Evolutionary conservation across 2,888 invertebrate genomes (phyloP), one percentile per base, ranked within the genome.

Genomic region (Eupithecia exiguata): DNA sequence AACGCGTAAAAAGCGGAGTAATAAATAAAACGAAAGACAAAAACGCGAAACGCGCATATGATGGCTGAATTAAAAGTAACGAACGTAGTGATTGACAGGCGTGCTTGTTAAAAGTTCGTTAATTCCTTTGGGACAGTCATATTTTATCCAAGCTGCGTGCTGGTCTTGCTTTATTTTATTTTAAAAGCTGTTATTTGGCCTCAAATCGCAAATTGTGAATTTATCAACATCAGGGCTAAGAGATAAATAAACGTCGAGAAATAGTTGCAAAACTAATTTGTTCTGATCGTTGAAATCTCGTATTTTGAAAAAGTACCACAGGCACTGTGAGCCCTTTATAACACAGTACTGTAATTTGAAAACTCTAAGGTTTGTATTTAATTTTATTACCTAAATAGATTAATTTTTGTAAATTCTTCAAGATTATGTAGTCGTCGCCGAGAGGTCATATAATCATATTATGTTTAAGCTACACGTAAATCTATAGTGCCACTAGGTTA

Each of bases 61-160:
- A 76, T 70, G 77, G 76, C 77, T 71, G 65, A 78, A 81, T 82
- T 79, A 81, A 81, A 82, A 82, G 75, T 82, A 84, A 84, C 81
- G 80, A 75, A 72, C 70, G 68, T 78, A 75, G 70, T 86, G 86
- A 88, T 84, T 88, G 89, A 88, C 88, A 87, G 83, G 68, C 72
- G 78, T 70, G 85, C 88, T 89, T 86, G 89, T 89, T 89, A 88
- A 84, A 86, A 84, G 79, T 85, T 83, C 69, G 74, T 79, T 84
- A 83, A 87, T 84, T 81, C 82, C 79, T 77, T 78, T 61, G 61
- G 70, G 65, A 46, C 58, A 40, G 30, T 67, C 38, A 69, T 67
- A 69, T 71, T 65, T 63, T 66, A 65, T 65, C 63, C 38, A 65
- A 62, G 10, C 35, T 62, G 12, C 25, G 18, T 62, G 35, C 30